Base-by-base conservation (phyloP, 2,797 vertebrate genomes). In the Alosa sapidissima region DNA sequence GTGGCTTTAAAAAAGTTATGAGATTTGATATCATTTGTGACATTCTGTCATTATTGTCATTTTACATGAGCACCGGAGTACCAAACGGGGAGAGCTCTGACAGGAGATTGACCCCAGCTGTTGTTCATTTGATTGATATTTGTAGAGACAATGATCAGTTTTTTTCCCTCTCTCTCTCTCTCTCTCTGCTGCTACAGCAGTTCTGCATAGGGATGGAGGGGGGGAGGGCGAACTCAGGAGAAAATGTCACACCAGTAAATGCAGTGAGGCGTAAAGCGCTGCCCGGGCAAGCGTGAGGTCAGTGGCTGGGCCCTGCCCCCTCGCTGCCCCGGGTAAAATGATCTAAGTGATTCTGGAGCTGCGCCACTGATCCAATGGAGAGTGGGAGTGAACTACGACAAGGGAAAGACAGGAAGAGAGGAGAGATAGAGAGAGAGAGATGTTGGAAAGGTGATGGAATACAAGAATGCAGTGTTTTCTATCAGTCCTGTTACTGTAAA, bases 331-430 rank as follows among this genome's bases (percentile, higher is more conserved):
- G 93, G 94, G 95, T 95, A 95, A 96, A 96, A 96, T 94, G 94
- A 97, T 96, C 95, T 96, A 96, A 97, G 96, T 95, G 94, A 93
- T 95, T 95, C 94, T 96, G 94, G 94, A 95, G 92, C 93, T 55
- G 87, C 93, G 94, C 94, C 96, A 96, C 85, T 5, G 92, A 94
- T 93, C 92, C 49, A 94, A 90, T 93, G 89, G 89, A 91, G 89
- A 89, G 87, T 89, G 92, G 92, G 93, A 93, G 90, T 93, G 92
- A 92, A 92, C 88, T 51, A 92, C 91, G 41, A 47, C 72, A 24
- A 82, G 54, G 84, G 58, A 65, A 41, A 87, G 84, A 55, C 51
- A 87, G 81, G 75, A 28, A 85, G 24, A 72, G 81, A 49, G 72
- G 85, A 89, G 87, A 86, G 89, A 91, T 87, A 84, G 81, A 91